phyloP scores from a whole-genome alignment of 2,113 vertebrate species.

The Myiozetetes cayanensis region DNA sequence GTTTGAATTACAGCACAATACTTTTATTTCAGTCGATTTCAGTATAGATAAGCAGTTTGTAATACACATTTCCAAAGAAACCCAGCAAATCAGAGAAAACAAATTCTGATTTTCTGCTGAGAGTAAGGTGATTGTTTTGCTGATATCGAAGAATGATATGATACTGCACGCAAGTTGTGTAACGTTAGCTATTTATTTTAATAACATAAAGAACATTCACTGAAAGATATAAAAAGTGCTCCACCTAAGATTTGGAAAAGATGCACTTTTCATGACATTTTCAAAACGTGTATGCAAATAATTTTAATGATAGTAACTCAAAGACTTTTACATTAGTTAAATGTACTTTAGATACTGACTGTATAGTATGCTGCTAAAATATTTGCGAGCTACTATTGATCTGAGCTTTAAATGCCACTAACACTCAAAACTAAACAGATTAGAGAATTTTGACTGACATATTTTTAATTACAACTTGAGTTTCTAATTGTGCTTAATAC shows the following conservation, averaged over 20 bases:
- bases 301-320: neutral
- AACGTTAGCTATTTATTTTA: neutral
- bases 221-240: neutral
- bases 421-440: neutral
- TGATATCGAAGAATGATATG: neutral
- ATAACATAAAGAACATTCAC: neutral
- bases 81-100: neutral
- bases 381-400: neutral
- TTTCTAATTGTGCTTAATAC: neutral
- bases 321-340: neutral
- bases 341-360: neutral
- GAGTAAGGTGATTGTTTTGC: neutral
- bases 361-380: neutral
- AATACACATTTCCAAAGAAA: neutral
- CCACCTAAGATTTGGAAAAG: neutral
- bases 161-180: neutral
- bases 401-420: neutral
- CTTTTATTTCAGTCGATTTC: neutral
- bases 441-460: neutral
- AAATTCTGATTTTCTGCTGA: neutral
- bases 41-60: neutral
- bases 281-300: neutral
- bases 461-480: neutral
- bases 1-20: neutral
- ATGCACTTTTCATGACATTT: neutral